phyloP scores from a whole-genome alignment of 2,888 invertebrate genomes.

The Ptilodon capucinus region DNA sequence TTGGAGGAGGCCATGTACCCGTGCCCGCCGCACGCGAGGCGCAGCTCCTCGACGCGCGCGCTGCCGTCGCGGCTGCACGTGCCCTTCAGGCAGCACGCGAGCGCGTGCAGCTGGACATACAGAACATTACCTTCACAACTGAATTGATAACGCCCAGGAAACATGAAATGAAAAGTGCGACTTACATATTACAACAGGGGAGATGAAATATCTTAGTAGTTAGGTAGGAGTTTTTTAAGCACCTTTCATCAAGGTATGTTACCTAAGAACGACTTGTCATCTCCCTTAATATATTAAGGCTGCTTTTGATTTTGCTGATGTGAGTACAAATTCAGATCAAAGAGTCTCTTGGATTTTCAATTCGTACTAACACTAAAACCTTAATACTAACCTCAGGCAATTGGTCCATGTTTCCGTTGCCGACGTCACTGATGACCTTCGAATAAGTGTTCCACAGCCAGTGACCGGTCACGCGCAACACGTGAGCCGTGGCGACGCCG shows the following conservation, averaged over 20 bases:
- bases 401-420: conserved; percentile 89
- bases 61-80: conserved; percentile 89
- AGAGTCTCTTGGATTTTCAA: too few relatives aligned
- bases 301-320: neutral
- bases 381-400: conserved; percentile 88
- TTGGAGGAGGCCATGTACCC: conserved; percentile 94
- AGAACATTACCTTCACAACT: too few relatives aligned
- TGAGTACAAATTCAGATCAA: too few relatives aligned
- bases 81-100: conserved; percentile 95
- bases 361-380: too few relatives aligned
- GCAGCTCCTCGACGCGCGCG: conserved; percentile 88
- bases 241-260: too few relatives aligned
- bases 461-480: conserved; percentile 86
- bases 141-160: too few relatives aligned
- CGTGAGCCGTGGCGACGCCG: conserved; percentile 90
- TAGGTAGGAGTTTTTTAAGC: too few relatives aligned
- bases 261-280: too few relatives aligned
- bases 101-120: conserved; percentile 88
- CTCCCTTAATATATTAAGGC: too few relatives aligned
- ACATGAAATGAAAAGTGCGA: too few relatives aligned
- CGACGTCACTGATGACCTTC: conserved; percentile 87
- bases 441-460: conserved; percentile 92
- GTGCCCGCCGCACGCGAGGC: conserved; percentile 96
- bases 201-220: too few relatives aligned
- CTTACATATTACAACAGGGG: too few relatives aligned